Conservation (phyloP, 1,140 invertebrate genomes). For the Oppia nitens region DNA sequence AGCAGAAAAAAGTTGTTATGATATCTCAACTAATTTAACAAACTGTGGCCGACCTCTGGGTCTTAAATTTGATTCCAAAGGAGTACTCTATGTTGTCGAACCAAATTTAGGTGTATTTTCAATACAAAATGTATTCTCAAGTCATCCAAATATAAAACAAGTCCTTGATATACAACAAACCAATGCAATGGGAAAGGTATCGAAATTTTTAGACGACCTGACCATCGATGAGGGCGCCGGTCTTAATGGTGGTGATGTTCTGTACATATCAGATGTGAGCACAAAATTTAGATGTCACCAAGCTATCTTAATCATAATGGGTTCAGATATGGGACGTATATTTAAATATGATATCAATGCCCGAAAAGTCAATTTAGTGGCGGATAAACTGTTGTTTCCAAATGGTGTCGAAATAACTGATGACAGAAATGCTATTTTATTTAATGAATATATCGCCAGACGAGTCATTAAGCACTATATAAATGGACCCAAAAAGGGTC, state of each 20-base stretch:
- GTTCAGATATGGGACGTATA: slow-evolving; percentile 29
- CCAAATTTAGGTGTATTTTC: slow-evolving; percentile 62
- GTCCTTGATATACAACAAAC: slow-evolving; percentile 8
- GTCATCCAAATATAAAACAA: slow-evolving; percentile 24
- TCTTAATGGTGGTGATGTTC: neutral
- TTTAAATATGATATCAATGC: slow-evolving; percentile 44
- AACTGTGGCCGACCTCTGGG: slow-evolving; percentile 65
- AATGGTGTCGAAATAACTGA: slow-evolving; percentile 60
- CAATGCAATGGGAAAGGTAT: neutral
- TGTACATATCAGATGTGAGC: slow-evolving; percentile 10
- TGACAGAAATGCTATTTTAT: slow-evolving; percentile 54
- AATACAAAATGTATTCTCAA: slow-evolving; percentile 45
- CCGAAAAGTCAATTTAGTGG: slow-evolving; percentile 35
- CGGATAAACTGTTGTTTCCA: slow-evolving; percentile 52
- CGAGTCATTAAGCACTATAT: slow-evolving; percentile 46
- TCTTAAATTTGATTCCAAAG: slow-evolving; percentile 49
- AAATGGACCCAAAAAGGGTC: slow-evolving; percentile 52
- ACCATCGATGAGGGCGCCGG: neutral
- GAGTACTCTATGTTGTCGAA: slow-evolving; percentile 53
- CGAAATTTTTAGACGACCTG: slow-evolving; percentile 1
- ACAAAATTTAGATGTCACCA: neutral
- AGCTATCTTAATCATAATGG: neutral
- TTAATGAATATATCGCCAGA: slow-evolving; percentile 36
- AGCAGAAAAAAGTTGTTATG: neutral
- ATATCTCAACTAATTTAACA: slow-evolving; percentile 18